These are phyloP conservation scores for Patella depressa DNA, from an alignment of 2,888 invertebrate species.

Conservation along the genomic window DNA sequence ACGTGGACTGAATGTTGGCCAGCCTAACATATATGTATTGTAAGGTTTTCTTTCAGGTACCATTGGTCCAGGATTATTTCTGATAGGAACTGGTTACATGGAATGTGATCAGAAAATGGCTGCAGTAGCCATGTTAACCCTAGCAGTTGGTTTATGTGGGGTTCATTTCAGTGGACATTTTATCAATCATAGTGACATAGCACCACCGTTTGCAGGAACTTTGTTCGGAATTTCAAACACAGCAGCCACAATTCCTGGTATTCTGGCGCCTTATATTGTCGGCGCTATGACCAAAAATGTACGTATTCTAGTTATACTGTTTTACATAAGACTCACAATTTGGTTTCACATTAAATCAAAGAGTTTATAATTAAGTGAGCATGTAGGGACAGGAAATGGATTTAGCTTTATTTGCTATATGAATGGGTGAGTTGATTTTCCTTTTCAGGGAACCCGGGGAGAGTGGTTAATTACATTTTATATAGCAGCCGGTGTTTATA, in stretches of 20 bases:
- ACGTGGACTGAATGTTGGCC: no score
- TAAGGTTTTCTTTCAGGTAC: constrained; percentile 42
- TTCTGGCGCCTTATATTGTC: constrained; percentile 60
- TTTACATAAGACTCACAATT: no score
- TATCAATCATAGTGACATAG: constrained; percentile 64
- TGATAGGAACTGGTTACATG: constrained; percentile 59
- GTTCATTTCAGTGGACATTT: constrained; percentile 60
- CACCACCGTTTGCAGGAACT: constrained; percentile 60
- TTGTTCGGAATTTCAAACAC: constrained; percentile 59
- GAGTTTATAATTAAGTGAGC: no score
- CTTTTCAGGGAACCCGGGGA: constrained; percentile 47
- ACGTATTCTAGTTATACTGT: constrained; percentile 27
- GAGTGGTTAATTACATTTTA: constrained; percentile 59
- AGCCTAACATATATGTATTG: no score
- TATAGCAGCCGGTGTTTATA: constrained; percentile 53
- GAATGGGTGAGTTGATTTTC: no score
- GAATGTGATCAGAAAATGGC: constrained; percentile 52
- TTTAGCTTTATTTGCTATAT: no score
- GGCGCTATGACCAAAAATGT: constrained; percentile 58
- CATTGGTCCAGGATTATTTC: constrained; percentile 50
- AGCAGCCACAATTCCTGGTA: constrained; percentile 56
- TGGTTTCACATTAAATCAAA: no score
- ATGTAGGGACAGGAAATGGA: neutral
- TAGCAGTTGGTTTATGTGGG: constrained; percentile 58
- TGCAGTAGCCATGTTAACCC: constrained; percentile 55